Evolutionary conservation across 2,888 invertebrate species (phyloP).

Genomic region (Parnassius mnemosyne): DNA sequence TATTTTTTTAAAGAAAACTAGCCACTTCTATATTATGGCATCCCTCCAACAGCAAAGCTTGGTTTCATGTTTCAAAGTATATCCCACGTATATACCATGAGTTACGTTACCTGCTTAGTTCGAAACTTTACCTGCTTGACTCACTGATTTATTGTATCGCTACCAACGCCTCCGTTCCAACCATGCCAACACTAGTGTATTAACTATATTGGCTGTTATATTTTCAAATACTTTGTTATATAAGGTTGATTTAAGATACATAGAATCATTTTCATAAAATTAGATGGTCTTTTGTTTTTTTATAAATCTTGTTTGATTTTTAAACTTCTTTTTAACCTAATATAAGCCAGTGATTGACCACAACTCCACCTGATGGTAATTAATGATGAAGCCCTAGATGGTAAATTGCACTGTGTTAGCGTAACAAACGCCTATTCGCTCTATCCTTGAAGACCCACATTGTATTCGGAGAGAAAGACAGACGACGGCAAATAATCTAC

Average conservation of each 20-base stretch:
- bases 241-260: background rate
- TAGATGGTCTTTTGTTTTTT: no score
- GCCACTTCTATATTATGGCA: slow-evolving; percentile 12
- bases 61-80: slow-evolving; percentile 20
- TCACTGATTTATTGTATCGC: slow-evolving; percentile 15
- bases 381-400: no score
- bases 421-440: no score
- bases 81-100: slow-evolving; percentile 15
- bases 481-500: no score
- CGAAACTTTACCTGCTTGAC: slow-evolving; percentile 21
- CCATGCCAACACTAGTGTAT: background rate
- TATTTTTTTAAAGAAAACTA: background rate
- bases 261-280: no score
- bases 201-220: slow-evolving; percentile 5
- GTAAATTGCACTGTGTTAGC: no score
- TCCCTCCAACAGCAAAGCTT: slow-evolving; percentile 8
- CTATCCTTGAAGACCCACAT: no score
- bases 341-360: no score
- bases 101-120: slow-evolving; percentile 21
- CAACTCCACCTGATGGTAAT: no score
- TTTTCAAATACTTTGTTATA: background rate
- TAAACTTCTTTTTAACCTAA: no score
- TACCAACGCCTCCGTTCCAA: slow-evolving; percentile 11
- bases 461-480: no score
- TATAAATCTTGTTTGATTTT: no score